Base-by-base conservation (phyloP, 2,797 vertebrate species). In the Perodicticus potto region DNA sequence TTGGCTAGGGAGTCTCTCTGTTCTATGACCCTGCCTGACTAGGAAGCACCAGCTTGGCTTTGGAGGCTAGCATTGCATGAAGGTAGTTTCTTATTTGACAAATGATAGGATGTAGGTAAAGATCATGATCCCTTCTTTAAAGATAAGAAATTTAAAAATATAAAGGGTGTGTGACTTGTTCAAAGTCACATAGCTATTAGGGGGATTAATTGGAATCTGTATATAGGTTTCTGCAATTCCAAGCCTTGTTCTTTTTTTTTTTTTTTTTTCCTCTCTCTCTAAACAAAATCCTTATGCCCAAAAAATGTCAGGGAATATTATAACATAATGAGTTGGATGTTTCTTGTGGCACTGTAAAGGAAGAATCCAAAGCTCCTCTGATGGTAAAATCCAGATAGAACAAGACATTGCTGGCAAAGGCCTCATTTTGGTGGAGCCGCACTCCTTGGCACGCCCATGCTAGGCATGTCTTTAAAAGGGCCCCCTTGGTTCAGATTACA, bases 71-170 rank as follows among this genome's bases (percentile, higher is more conserved):
- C 29, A 29, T 43, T 81, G 40, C 37, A 32, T 78, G 25, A 86
- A 0, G 37, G 9, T 59, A 55, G 69, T 84, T 76, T 87, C 29
- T 12, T n/a, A 67, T 3, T 34, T 84, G 34, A 70, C 34, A 88
- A 82, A 57, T 45, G 40, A 69, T 81, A 32, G 65, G 37, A 86
- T 25, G 6, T 84, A 57, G 37, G 25, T 74, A 69, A 85, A 5
- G 13, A 76, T 40, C 45, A 59, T 29, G 34, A 55, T 45, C 12
- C 27, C 8, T 25, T 83, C 25, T 34, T 85, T 89, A 80, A 10
- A 89, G 22, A 93, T 63, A 85, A 89, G 12, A 92, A 86, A 87
- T 40, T 88, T 63, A 67, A 74, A 92, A 74, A 85, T 25, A 25
- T 34, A 57, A 57, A 86, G 12, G 17, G 19, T 1, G 6, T 69